phyloP scores from a whole-genome alignment of 2,113 vertebrate genomes.

The Xerus inauris region DNA sequence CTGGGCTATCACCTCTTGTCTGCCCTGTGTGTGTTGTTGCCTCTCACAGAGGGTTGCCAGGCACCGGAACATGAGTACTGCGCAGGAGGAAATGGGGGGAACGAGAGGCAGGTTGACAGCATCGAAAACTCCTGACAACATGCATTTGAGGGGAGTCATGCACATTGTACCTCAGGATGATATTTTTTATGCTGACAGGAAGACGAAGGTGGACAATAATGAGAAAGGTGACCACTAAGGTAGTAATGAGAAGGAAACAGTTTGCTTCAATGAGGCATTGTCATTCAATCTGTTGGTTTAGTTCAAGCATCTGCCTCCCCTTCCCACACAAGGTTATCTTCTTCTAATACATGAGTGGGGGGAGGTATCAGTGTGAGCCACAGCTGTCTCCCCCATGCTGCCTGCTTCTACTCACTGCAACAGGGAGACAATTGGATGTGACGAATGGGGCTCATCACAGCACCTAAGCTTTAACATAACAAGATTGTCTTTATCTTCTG shows the following conservation, averaged over 20 bases:
- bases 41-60: conserved; percentile 58
- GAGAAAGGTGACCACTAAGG: conserved; percentile 54
- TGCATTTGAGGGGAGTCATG: not conserved
- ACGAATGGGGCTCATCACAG: not conserved
- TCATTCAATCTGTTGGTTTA: conserved; percentile 9
- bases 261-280: conserved; percentile 46
- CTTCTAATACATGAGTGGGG: not conserved
- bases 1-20: conserved; percentile 49
- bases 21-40: not conserved
- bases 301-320: not conserved
- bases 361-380: not conserved
- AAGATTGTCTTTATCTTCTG: not conserved
- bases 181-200: conserved; percentile 69
- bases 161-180: conserved; percentile 36
- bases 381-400: not conserved
- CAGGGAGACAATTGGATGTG: not conserved
- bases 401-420: not conserved
- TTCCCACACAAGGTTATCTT: conserved; percentile 7
- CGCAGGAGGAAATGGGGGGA: conserved; percentile 30
- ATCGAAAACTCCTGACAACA: conserved; percentile 14
- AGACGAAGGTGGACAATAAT: conserved; percentile 30
- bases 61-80: conserved; percentile 42
- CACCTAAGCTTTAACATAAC: not conserved
- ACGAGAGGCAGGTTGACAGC: not conserved
- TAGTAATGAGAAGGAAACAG: conserved; percentile 49